These are phyloP conservation scores for Chloropsis hardwickii DNA, from an alignment of 2,113 vertebrate genomes.

Conservation along the genomic window DNA sequence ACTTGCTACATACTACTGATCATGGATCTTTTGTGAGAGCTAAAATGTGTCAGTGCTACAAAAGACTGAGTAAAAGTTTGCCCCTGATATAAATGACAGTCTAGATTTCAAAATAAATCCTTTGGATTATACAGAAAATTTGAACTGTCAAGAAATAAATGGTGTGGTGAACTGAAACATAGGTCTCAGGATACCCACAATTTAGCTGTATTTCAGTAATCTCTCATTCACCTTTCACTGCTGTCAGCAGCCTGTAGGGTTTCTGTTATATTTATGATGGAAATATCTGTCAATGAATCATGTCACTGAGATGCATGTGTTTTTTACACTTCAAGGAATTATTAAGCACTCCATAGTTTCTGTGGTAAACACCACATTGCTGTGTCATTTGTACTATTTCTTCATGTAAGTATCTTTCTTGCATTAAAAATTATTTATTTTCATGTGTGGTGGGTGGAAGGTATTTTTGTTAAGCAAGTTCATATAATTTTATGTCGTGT, in stretches of 20 bases:
- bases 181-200: not conserved
- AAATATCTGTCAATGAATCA: not conserved
- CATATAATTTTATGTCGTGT: not conserved
- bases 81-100: not conserved
- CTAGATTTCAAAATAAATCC: conserved; percentile 9
- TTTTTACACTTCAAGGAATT: not conserved
- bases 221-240: not conserved
- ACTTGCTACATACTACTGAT: not conserved
- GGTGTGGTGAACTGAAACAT: not conserved
- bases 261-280: not conserved
- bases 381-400: not conserved
- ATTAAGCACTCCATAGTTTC: not conserved
- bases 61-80: not conserved
- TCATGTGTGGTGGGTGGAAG: not conserved
- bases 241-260: not conserved
- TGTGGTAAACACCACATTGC: not conserved
- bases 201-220: conserved; percentile 32
- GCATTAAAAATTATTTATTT: not conserved
- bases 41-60: not conserved
- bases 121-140: conserved; percentile 4
- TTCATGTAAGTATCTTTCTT: not conserved
- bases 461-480: not conserved
- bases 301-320: not conserved
- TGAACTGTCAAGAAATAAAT: conserved; percentile 43
- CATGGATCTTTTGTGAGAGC: not conserved